Evolutionary conservation across 1,140 invertebrate genomes (phyloP), one percentile per base, ranked within the genome.

Genomic region (Trichonephila inaurata): DNA sequence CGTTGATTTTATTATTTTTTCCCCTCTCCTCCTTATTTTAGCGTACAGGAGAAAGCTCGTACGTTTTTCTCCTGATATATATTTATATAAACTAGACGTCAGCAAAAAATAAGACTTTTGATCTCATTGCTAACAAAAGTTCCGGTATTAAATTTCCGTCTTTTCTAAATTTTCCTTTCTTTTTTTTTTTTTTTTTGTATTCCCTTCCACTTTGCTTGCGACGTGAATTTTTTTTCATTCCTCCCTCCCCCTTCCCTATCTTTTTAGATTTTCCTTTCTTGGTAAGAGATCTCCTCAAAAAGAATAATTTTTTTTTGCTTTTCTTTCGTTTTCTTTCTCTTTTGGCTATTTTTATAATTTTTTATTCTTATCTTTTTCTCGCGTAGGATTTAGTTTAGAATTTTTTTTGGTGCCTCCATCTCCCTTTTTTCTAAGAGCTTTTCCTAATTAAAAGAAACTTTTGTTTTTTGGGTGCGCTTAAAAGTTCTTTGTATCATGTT

Each of bases 81-180:
- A 92, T 92, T 87, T 93, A 93, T 93, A 93, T 93, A 89, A 88
- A 93, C 62, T 89, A 81, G 40, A 82, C 92, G 92, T 93, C 92
- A 93, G 92, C 92, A 86, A 93, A 93, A 93, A 93, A 93, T 93
- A 89, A 93, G 86, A 88, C 92, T 93, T 51, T 93, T 93, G 92
- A 93, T 93, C 92, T 93, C 69, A 89, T 93, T 88, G 44, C 66
- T 69, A 81, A 93, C 92, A 93, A 93, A 93, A 93, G 85, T 93
- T 93, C 69, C 92, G 86, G 92, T 89, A 93, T 93, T 93, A 93
- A 89, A 93, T 93, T 93, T 93, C 92, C 92, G 82, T 93, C 19
- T 62, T 69, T 64, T 72, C 24, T 61, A 58, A 64, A 64, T 62
- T 69, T 69, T 51, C 21, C 51, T 77, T 77, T 33, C 1, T 51